Percentiles rank a stretch among this genome's conserved stretches.
These are phyloP conservation scores for Hoplostethus mediterraneus DNA, from an alignment of 2,797 vertebrate species.

Conservation along the genomic window DNA sequence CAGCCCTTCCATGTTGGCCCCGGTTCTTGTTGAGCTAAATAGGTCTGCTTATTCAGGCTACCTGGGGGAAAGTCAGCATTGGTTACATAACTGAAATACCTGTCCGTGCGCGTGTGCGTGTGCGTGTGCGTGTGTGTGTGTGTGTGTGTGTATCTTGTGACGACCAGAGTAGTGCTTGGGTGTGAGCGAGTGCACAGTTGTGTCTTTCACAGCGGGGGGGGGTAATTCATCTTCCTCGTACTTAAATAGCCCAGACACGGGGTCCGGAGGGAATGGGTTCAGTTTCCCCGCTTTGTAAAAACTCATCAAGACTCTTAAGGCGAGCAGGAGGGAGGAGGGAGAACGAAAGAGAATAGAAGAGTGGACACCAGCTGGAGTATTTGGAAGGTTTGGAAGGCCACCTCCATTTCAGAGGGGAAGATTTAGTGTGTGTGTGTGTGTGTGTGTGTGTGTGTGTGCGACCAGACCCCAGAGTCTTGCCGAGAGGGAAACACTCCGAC, in stretches of 20 bases:
- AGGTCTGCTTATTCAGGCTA: slow-evolving; percentile 65
- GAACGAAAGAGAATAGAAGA: slow-evolving; percentile 24
- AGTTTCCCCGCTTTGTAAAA: slow-evolving; percentile 43
- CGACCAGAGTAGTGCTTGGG: slow-evolving; percentile 31
- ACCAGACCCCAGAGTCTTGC: slow-evolving; percentile 46
- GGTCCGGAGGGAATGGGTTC: slow-evolving; percentile 48
- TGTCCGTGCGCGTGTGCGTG: slow-evolving; percentile 27
- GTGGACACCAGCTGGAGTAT: slow-evolving; percentile 50
- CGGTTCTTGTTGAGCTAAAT: slow-evolving; percentile 48
- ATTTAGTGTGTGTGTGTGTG: slow-evolving; percentile 7
- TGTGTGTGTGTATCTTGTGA: slow-evolving; percentile 11
- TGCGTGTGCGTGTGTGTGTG: slow-evolving; percentile 25
- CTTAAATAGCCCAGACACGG: slow-evolving; percentile 66
- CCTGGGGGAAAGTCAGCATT: slow-evolving; percentile 40
- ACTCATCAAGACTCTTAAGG: slow-evolving; percentile 17
- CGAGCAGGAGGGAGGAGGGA: slow-evolving; percentile 19
- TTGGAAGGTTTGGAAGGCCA: slow-evolving; percentile 40
- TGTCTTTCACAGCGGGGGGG: slow-evolving; percentile 37
- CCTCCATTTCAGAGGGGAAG: slow-evolving; percentile 41
- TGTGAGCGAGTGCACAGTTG: slow-evolving; percentile 37
- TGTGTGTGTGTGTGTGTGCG: slow-evolving; percentile 6
- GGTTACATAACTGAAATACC: slow-evolving; percentile 59
- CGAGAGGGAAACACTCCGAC: slow-evolving; percentile 57
- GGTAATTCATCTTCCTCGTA: slow-evolving; percentile 74
- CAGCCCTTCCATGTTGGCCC: slow-evolving; percentile 14